Conservation (phyloP, 1,140 invertebrate genomes). For the Rhizoglyphus robini region DNA sequence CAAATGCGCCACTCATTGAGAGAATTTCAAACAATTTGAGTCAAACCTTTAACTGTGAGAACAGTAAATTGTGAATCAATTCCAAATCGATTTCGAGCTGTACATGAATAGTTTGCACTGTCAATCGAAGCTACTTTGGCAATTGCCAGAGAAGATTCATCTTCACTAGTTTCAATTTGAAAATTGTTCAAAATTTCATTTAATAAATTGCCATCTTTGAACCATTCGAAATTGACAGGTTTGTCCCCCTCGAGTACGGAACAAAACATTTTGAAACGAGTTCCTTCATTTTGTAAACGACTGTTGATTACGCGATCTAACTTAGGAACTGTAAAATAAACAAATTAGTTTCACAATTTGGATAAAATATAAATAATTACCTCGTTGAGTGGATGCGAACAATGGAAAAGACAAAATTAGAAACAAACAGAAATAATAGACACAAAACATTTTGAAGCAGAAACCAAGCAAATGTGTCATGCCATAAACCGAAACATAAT, state of each 20-base stretch:
- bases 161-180: not conserved
- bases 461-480: too few relatives aligned
- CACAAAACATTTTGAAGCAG: too few relatives aligned
- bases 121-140: conserved; percentile 32
- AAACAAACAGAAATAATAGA: too few relatives aligned
- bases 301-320: too few relatives aligned
- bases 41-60: conserved; percentile 20
- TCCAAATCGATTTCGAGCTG: conserved; percentile 74
- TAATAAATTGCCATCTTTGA: conserved; percentile 16
- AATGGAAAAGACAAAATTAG: too few relatives aligned
- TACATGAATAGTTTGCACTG: conserved; percentile 69
- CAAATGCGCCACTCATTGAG: not conserved
- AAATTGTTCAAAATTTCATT: not conserved
- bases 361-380: too few relatives aligned
- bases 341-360: too few relatives aligned
- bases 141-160: conserved; percentile 16
- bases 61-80: conserved; percentile 29
- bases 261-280: conserved; percentile 1
- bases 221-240: conserved; percentile 22
- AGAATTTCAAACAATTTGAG: not conserved
- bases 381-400: too few relatives aligned
- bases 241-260: not conserved
- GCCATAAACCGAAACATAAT: not conserved
- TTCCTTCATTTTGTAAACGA: not conserved
- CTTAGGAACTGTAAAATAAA: not conserved